Percentiles rank a stretch among this genome's conserved stretches.
These are phyloP conservation scores for Halisarca cf. caerulea DNA, from an alignment of 37 sponge, comb jelly and placozoan species.

Conservation along the genomic window DNA sequence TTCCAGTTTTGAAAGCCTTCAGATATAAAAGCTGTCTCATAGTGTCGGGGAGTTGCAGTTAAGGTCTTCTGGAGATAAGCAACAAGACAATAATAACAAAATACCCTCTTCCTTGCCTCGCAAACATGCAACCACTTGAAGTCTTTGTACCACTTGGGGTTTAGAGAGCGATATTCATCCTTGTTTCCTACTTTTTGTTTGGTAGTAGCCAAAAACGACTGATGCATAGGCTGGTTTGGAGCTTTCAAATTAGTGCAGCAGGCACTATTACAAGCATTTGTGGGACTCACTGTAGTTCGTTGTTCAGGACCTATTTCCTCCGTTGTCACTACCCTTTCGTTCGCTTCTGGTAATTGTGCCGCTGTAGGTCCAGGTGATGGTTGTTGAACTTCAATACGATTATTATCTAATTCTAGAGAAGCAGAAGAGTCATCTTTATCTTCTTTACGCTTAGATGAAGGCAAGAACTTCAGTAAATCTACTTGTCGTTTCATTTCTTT, in stretches of 20 bases:
- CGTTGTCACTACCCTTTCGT: too few relatives aligned
- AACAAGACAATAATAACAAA: slow-evolving; percentile 14
- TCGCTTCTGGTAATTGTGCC: too few relatives aligned
- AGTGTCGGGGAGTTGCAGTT: not conserved
- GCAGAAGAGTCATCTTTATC: not conserved
- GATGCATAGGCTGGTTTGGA: slow-evolving; percentile 3
- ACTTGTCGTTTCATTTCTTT: slow-evolving; percentile 1
- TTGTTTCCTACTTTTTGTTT: slow-evolving; percentile 25
- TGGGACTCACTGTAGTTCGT: too few relatives aligned
- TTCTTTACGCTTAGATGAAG: not conserved
- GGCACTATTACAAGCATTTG: not conserved
- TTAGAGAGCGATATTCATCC: not conserved
- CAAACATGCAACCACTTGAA: slow-evolving; percentile 21
- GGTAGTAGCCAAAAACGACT: slow-evolving; percentile 4
- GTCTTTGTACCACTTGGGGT: slow-evolving; percentile 30
- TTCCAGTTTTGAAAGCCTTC: slow-evolving; percentile 39
- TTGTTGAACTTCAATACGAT: too few relatives aligned
- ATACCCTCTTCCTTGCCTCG: slow-evolving; percentile 12
- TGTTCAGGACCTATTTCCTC: too few relatives aligned
- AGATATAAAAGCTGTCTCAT: slow-evolving; percentile 11
- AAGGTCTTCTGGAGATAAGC: not conserved
- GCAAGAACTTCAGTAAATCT: not conserved
- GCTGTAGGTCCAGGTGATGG: not conserved
- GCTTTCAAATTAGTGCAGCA: not conserved
- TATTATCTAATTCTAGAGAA: not conserved